Evolutionary conservation across 1,140 invertebrate genomes (phyloP), one percentile per base, ranked within the genome.

Genomic region (Platorchestia sp.): DNA sequence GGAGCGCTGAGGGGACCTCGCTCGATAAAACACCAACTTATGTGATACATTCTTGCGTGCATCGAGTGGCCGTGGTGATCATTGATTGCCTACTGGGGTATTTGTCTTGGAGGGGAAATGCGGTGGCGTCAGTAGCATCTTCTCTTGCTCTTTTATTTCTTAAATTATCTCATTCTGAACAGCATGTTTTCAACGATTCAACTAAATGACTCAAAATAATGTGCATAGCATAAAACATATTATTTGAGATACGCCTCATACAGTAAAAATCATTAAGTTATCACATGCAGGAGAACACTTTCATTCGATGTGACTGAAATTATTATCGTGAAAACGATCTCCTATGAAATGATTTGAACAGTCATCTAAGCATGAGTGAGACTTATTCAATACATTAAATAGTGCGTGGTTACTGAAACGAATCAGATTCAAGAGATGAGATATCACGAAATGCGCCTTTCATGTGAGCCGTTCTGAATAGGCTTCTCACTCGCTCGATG

Each of bases 11-110:
- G 87, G 87, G 87, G 87, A 89, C 87, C n/a, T 41, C 87, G 87
- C 87, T 89, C 87, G 87, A 89, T 89, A 93, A 93, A 93, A 93
- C 91, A 93, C 91, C 91, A 93, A 93, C 91, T 93, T 93, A 93
- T 93, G 91, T 45, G 91, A 93, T 47, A 45, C 91, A 93, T 93
- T 93, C 91, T 93, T 93, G 44, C 44, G 41, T 44, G 91, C 45
- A 93, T 93, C 91, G 91, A 93, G 91, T 93, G 45, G 43, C 87
- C 87, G 91, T 47, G 91, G 43, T 47, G 43, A 45, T 93, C 44
- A 93, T 93, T 93, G 91, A 93, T 93, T 93, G 91, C 43, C 91
- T 93, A 16, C 91, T 41, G 0, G 87, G 41, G 87, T 44, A 89
- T 89, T 89, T 89, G 87, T 89, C 41, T 42, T 36, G 87, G 5